phyloP scores from a whole-genome alignment of 1,140 invertebrate species.

The Chionoecetes opilio region DNA sequence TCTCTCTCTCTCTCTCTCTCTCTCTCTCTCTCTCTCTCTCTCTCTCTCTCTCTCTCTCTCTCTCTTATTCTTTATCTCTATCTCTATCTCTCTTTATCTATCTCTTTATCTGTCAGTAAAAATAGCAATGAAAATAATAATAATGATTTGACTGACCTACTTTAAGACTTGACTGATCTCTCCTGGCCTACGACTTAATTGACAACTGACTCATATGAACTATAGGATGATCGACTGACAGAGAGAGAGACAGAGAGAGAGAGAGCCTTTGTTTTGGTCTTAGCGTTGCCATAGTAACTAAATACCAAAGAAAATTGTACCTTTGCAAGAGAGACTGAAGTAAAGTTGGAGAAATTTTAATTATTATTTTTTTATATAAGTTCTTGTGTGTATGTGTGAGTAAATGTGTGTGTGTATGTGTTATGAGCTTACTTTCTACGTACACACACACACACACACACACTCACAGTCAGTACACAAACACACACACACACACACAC shows the following conservation, averaged over 20 bases:
- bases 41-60: constrained; percentile 60
- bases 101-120: no score
- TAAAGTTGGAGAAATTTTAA: not conserved
- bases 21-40: no score
- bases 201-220: no score
- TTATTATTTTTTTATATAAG: no score
- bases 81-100: no score
- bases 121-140: no score
- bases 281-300: not conserved
- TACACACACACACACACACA: constrained; percentile 44
- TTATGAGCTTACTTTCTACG: not conserved
- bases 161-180: no score
- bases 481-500: not conserved
- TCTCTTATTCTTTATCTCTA: not conserved
- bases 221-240: constrained; percentile 16
- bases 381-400: no score
- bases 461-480: not conserved
- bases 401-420: not conserved
- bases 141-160: no score
- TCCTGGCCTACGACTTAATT: no score
- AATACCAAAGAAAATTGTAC: not conserved
- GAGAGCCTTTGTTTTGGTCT: not conserved
- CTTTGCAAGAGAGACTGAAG: not conserved
- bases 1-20: no score
- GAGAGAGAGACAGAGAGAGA: constrained; percentile 43